Conservation (phyloP, 2,888 invertebrate species). For the Dorcus parallelipipedus region DNA sequence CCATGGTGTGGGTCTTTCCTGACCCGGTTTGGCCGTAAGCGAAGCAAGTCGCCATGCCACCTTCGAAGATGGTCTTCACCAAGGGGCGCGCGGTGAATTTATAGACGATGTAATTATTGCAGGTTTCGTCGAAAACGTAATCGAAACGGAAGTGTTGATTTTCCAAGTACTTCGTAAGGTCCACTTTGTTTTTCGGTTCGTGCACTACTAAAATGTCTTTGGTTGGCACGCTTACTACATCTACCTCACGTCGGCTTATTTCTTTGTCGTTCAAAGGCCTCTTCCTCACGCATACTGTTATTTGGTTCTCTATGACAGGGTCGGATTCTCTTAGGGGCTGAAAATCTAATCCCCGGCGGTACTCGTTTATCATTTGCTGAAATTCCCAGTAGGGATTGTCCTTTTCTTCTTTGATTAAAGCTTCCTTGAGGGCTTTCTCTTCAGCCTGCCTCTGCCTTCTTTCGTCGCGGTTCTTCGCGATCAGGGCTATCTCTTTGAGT, state of each 20-base stretch:
- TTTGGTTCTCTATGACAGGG: constrained; percentile 86
- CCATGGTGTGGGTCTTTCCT: constrained; percentile 98
- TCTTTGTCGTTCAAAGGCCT: constrained; percentile 95
- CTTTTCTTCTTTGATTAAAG: constrained; percentile 84
- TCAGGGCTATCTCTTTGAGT: constrained; percentile 84
- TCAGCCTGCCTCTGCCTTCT: constrained; percentile 84
- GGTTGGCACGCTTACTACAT: constrained; percentile 93
- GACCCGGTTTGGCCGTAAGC: constrained; percentile 99
- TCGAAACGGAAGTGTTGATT: constrained; percentile 98
- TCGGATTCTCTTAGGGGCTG: constrained; percentile 81
- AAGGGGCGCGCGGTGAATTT: constrained; percentile 98
- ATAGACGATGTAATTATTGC: constrained; percentile 94
- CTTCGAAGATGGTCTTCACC: constrained; percentile 97
- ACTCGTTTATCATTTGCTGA: constrained; percentile 89
- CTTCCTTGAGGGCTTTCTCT: constrained; percentile 83
- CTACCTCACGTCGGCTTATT: constrained; percentile 79
- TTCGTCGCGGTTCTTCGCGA: constrained; percentile 94
- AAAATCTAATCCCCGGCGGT: constrained; percentile 79
- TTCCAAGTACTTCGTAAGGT: constrained; percentile 96
- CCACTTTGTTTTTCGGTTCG: constrained; percentile 93
- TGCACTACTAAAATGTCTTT: constrained; percentile 83
- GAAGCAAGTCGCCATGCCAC: constrained; percentile 99
- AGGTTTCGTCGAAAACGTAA: constrained; percentile 96
- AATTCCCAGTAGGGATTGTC: constrained; percentile 98
- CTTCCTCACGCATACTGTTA: constrained; percentile 97